These are phyloP conservation scores for Anoplius nigerrimus DNA, from an alignment of 2,888 invertebrate genomes.

Conservation along the genomic window DNA sequence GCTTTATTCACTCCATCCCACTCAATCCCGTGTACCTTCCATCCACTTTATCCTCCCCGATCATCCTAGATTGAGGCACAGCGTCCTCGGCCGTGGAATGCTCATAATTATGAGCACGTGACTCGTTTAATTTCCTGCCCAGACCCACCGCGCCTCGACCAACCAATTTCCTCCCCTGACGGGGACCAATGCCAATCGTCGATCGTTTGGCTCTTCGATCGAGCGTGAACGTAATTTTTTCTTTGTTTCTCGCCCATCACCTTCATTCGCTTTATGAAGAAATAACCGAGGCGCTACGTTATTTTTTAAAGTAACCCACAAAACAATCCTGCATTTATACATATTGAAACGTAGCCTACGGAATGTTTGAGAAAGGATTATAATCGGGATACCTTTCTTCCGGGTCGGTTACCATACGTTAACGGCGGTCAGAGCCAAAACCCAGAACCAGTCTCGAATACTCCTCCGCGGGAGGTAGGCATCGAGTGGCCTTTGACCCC, in stretches of 20 bases:
- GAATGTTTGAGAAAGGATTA: too few species aligned
- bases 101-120: slow-evolving; percentile 71
- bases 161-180: slow-evolving; percentile 63
- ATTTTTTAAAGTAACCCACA: too few species aligned
- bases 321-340: too few species aligned
- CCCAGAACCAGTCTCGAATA: slow-evolving; percentile 63
- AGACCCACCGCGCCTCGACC: slow-evolving; percentile 51
- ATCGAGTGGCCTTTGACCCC: slow-evolving; percentile 69
- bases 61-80: slow-evolving; percentile 25
- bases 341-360: too few species aligned
- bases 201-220: slow-evolving; percentile 28
- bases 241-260: slow-evolving; percentile 3
- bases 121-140: slow-evolving; percentile 70
- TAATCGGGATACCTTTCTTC: slow-evolving; percentile 31
- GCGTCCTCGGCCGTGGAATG: slow-evolving; percentile 51
- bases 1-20: slow-evolving; percentile 48
- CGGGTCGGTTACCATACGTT: slow-evolving; percentile 38
- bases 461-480: slow-evolving; percentile 64
- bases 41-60: slow-evolving; percentile 25
- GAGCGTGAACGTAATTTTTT: slow-evolving; percentile 33
- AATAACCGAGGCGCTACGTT: not conserved
- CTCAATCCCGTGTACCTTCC: slow-evolving; percentile 26
- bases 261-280: slow-evolving; percentile 10
- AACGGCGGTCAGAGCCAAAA: slow-evolving; percentile 55
- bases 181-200: slow-evolving; percentile 32